These are phyloP conservation scores for Chrysomallon squamiferum DNA, from an alignment of 1,140 invertebrate species.

Conservation along the genomic window DNA sequence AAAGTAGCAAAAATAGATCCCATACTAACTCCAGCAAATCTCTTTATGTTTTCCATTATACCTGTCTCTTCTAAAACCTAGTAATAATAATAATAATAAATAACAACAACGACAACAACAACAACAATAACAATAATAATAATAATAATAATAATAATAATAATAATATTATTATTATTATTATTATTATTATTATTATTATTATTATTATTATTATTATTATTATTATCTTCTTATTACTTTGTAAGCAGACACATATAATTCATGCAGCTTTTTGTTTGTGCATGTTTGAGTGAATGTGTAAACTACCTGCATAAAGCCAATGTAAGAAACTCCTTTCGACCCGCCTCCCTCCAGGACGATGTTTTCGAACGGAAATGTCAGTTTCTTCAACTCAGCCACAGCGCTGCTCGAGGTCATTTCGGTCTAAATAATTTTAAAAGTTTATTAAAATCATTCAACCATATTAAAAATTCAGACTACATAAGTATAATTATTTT, in stretches of 20 bases:
- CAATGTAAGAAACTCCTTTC: conserved; percentile 20
- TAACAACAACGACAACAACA: too few relatives aligned
- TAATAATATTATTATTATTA: neutral
- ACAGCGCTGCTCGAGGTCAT: neutral
- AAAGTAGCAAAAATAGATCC: conserved; percentile 32
- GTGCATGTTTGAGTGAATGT: neutral
- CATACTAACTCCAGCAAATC: conserved; percentile 31
- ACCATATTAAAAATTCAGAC: neutral
- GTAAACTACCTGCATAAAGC: conserved; percentile 10
- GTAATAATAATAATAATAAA: neutral
- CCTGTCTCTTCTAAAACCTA: conserved; percentile 31
- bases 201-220: too few relatives aligned
- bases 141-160: neutral
- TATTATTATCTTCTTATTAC: too few relatives aligned
- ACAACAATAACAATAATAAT: neutral
- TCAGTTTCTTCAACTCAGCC: neutral
- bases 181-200: too few relatives aligned
- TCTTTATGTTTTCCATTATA: conserved; percentile 25
- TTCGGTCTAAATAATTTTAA: neutral
- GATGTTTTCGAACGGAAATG: conserved; percentile 25
- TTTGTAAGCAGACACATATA: too few relatives aligned
- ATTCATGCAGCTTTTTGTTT: conserved; percentile 11
- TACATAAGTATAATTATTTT: neutral
- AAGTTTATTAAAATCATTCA: neutral
- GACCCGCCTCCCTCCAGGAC: conserved; percentile 28